These are phyloP conservation scores for Apotomis betuletana DNA, from an alignment of 2,888 invertebrate genomes.

Conservation along the genomic window DNA sequence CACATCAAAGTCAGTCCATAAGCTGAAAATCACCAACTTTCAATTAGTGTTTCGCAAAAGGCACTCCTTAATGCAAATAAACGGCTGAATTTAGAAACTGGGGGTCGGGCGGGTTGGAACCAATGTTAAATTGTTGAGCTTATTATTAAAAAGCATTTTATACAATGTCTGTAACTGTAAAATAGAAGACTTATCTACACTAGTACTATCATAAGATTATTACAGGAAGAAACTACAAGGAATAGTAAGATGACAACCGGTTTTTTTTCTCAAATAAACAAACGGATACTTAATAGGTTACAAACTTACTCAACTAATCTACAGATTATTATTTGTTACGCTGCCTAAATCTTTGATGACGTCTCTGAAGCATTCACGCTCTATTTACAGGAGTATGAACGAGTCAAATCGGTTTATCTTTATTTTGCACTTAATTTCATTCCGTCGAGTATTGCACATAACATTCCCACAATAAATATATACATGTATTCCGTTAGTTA, in stretches of 20 bases:
- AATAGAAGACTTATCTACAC: slow-evolving; percentile 53
- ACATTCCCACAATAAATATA: slow-evolving; percentile 64
- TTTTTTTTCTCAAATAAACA: slow-evolving; percentile 53
- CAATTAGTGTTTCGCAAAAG: slow-evolving; percentile 66
- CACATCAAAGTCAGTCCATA: slow-evolving; percentile 71
- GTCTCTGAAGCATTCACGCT: slow-evolving; percentile 57
- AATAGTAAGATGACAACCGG: slow-evolving; percentile 59
- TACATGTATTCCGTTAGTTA: slow-evolving; percentile 58
- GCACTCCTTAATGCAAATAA: slow-evolving; percentile 73
- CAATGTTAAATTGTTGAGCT: slow-evolving; percentile 55
- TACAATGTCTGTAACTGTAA: slow-evolving; percentile 49
- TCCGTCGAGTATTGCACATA: slow-evolving; percentile 69
- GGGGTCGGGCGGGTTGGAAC: slow-evolving; percentile 44
- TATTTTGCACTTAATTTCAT: slow-evolving; percentile 59
- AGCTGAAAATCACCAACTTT: slow-evolving; percentile 63
- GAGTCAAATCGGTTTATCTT: slow-evolving; percentile 49
- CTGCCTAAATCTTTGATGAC: slow-evolving; percentile 54
- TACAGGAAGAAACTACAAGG: slow-evolving; percentile 69
- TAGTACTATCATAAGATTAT: slow-evolving; percentile 62
- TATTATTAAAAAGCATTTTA: slow-evolving; percentile 51
- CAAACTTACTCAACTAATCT: slow-evolving; percentile 52
- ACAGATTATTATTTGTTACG: slow-evolving; percentile 54
- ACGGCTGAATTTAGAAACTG: slow-evolving; percentile 41
- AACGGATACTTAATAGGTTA: slow-evolving; percentile 55
- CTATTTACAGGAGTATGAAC: slow-evolving; percentile 56